These are phyloP conservation scores for Cerastoderma edule DNA, from an alignment of 2,888 invertebrate genomes.

Conservation along the genomic window DNA sequence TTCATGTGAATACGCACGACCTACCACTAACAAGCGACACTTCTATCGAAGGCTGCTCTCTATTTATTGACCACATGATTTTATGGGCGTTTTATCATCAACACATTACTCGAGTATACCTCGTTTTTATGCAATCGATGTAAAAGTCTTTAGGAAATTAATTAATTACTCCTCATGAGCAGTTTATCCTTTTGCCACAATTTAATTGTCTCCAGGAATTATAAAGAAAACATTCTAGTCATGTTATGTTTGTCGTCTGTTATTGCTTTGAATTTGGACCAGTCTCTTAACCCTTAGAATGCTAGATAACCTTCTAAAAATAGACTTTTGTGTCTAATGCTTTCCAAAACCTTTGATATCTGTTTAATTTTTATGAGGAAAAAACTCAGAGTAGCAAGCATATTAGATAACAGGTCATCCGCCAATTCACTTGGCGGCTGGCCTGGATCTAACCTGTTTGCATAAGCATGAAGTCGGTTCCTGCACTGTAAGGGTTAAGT, in stretches of 20 bases:
- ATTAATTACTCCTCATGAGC: not conserved
- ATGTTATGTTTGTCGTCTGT: not conserved
- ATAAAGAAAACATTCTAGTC: not conserved
- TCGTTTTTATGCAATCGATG: not conserved
- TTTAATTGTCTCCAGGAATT: not conserved
- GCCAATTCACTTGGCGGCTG: no score
- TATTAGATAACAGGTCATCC: not conserved
- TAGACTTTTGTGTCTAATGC: not conserved
- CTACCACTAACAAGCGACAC: not conserved
- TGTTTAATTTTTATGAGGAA: not conserved
- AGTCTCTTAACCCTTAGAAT: not conserved
- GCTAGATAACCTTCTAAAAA: not conserved
- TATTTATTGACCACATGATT: no score
- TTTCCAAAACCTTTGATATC: not conserved
- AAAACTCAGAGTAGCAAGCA: not conserved
- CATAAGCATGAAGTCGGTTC: no score
- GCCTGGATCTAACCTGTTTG: no score
- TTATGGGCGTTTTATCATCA: no score
- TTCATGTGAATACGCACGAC: not conserved
- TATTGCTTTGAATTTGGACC: not conserved
- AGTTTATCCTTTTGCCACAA: conserved; percentile 4
- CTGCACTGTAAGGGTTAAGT: no score
- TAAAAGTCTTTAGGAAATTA: not conserved
- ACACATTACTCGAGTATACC: no score
- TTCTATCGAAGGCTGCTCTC: not conserved